Evolutionary conservation across 2,113 vertebrate genomes (phyloP).

Genomic region (Danio rerio): GRCz12tu NC_133189.1:22228501-22229000

Average conservation of each 20-base stretch:
- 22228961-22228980: not conserved
- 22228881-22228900: not conserved
- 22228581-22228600: conserved; percentile 18
- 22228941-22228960: too few species aligned
- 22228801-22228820: not conserved
- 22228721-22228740: conserved; percentile 19
- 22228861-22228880: not conserved
- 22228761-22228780: not conserved
- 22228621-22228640: not conserved
- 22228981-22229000: not conserved
- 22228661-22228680: not conserved
- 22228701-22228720: not conserved
- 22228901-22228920: not conserved
- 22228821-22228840: not conserved
- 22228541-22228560: not conserved
- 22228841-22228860: not conserved
- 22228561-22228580: conserved; percentile 2
- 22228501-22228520: conserved; percentile 41
- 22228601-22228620: conserved; percentile 24
- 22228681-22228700: not conserved
- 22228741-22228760: not conserved
- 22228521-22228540: conserved; percentile 21
- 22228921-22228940: not conserved
- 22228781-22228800: not conserved
- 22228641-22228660: not conserved